These are phyloP conservation scores for Apamea crenata DNA, from an alignment of 2,888 invertebrate species.

Conservation along the genomic window DNA sequence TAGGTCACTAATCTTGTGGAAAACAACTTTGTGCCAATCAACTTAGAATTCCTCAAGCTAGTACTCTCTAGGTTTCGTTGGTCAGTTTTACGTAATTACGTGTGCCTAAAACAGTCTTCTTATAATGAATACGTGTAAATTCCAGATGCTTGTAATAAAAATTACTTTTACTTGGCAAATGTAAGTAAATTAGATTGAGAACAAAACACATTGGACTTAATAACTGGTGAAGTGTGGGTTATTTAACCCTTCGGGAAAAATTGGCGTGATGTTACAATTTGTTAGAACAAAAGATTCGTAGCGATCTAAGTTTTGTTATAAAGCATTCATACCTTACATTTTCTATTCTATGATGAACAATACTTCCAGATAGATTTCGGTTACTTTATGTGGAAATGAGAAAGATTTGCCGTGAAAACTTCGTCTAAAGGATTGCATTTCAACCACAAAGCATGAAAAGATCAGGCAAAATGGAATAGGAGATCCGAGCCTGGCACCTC, in stretches of 20 bases:
- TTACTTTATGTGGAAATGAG: conserved; percentile 3
- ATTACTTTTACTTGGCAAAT: not conserved
- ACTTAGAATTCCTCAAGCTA: no score
- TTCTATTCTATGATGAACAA: not conserved
- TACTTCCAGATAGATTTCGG: not conserved
- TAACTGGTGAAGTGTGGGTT: not conserved
- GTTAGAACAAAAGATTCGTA: not conserved
- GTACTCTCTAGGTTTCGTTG: no score
- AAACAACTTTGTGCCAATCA: no score
- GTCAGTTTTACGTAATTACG: not conserved
- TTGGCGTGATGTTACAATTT: not conserved
- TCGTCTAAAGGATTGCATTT: conserved; percentile 38
- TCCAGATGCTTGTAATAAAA: not conserved
- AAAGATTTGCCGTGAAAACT: conserved; percentile 12
- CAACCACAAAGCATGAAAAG: conserved; percentile 35
- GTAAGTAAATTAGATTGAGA: not conserved
- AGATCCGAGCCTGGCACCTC: conserved; percentile 20
- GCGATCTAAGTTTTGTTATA: not conserved
- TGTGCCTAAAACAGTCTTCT: not conserved
- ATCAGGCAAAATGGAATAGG: conserved; percentile 36
- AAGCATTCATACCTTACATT: not conserved
- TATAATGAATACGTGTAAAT: not conserved
- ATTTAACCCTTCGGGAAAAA: not conserved
- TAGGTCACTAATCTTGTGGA: no score
- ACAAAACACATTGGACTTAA: not conserved